phyloP scores from a whole-genome alignment of 2,888 invertebrate species.

The Marronus borbonicus region DNA sequence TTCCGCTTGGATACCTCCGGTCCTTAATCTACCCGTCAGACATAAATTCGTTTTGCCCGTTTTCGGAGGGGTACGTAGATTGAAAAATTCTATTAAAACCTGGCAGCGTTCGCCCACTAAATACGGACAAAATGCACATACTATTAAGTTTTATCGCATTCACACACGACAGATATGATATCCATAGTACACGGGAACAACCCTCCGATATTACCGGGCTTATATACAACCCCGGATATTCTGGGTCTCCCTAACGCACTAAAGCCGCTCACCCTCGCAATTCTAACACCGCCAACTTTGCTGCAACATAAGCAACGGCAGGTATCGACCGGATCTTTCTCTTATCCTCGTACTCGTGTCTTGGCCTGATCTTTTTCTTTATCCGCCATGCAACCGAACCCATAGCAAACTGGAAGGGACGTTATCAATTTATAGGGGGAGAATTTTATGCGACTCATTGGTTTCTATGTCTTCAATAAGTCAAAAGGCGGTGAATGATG shows the following conservation, averaged over 20 bases:
- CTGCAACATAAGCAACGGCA: constrained; percentile 26
- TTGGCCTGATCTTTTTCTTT: constrained; percentile 30
- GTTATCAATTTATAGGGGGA: constrained; percentile 56
- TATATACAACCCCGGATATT: constrained; percentile 50
- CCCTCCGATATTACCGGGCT: constrained; percentile 35
- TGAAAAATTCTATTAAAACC: constrained; percentile 45
- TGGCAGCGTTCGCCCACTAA: constrained; percentile 30
- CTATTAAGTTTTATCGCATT: constrained; percentile 50
- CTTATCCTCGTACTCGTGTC: constrained; percentile 26
- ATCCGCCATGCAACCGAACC: constrained; percentile 34
- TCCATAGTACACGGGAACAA: constrained; percentile 29
- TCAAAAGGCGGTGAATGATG: constrained; percentile 52
- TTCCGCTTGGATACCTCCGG: neutral
- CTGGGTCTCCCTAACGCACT: constrained; percentile 53
- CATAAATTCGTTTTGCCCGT: neutral
- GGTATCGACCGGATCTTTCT: constrained; percentile 51
- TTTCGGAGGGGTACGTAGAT: constrained; percentile 22
- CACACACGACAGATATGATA: constrained; percentile 46
- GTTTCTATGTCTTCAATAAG: constrained; percentile 55
- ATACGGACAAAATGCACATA: constrained; percentile 47
- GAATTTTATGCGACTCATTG: constrained; percentile 58
- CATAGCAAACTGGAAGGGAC: constrained; percentile 54
- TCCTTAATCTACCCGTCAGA: constrained; percentile 13
- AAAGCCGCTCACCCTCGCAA: constrained; percentile 48
- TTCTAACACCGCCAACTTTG: constrained; percentile 15